These are phyloP conservation scores for Alitta virens DNA, from an alignment of 2,888 invertebrate genomes.

Conservation along the genomic window DNA sequence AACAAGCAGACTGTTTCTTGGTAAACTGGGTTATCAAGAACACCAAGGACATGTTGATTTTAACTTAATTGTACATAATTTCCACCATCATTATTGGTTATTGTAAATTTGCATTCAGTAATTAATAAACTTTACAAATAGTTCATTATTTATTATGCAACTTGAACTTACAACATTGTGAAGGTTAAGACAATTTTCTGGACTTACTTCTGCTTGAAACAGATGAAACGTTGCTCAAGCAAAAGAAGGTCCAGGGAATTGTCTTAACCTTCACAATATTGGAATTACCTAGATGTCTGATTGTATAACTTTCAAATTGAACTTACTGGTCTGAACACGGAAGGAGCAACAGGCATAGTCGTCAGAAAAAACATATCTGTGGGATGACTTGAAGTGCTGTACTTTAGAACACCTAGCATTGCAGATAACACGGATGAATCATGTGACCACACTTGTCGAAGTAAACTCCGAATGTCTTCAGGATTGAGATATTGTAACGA, in stretches of 20 bases:
- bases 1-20: too few species aligned
- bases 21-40: too few species aligned
- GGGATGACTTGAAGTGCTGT: conserved; percentile 48
- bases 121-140: too few species aligned
- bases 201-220: too few species aligned
- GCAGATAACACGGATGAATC: conserved; percentile 68
- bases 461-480: conserved; percentile 59
- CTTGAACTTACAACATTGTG: not conserved
- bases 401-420: conserved; percentile 29
- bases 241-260: not conserved
- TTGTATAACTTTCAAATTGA: not conserved
- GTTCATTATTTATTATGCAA: too few species aligned
- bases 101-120: too few species aligned
- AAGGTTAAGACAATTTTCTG: not conserved
- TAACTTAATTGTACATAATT: too few species aligned
- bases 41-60: too few species aligned
- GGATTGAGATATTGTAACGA: conserved; percentile 46
- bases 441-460: conserved; percentile 60
- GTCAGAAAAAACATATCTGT: conserved; percentile 86
- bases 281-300: not conserved
- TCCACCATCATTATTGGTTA: too few species aligned
- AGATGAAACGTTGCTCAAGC: not conserved
- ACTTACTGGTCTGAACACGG: conserved; percentile 76
- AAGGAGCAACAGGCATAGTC: conserved; percentile 80
- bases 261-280: not conserved